Conservation (phyloP, 2,888 invertebrate species). For the Orthosia cruda region DNA sequence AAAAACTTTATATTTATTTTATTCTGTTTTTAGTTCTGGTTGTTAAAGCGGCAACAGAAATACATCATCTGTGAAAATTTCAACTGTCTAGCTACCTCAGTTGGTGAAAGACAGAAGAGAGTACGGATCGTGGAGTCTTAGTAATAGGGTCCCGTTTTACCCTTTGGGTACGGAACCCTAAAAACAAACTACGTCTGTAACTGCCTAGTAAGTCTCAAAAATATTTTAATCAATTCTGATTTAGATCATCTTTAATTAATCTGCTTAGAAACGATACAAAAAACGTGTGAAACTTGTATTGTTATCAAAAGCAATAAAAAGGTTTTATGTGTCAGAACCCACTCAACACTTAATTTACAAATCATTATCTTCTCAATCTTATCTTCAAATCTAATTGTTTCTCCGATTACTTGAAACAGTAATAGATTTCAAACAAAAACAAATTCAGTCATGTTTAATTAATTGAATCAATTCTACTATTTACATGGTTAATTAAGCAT, state of each 20-base stretch:
- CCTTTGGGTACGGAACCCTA: no score
- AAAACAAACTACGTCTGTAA: no score
- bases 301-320: constrained; percentile 43
- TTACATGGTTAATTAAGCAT: background rate
- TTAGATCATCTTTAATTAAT: no score
- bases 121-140: no score
- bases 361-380: constrained; percentile 19
- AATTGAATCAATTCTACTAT: background rate
- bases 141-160: no score
- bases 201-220: background rate
- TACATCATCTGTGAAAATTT: no score
- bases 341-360: constrained; percentile 41
- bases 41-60: no score
- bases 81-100: no score
- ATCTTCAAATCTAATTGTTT: constrained; percentile 37
- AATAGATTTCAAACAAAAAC: constrained; percentile 9
- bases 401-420: constrained; percentile 16
- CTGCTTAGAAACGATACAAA: constrained; percentile 9
- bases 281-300: constrained; percentile 44
- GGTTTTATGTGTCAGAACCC: constrained; percentile 15
- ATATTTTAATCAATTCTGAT: constrained; percentile 29
- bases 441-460: constrained; percentile 10
- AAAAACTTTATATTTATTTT: no score
- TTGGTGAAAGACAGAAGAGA: no score
- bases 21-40: no score